Conservation (phyloP, 2,797 vertebrate genomes). For the Orientallactaga sibirica region DNA sequence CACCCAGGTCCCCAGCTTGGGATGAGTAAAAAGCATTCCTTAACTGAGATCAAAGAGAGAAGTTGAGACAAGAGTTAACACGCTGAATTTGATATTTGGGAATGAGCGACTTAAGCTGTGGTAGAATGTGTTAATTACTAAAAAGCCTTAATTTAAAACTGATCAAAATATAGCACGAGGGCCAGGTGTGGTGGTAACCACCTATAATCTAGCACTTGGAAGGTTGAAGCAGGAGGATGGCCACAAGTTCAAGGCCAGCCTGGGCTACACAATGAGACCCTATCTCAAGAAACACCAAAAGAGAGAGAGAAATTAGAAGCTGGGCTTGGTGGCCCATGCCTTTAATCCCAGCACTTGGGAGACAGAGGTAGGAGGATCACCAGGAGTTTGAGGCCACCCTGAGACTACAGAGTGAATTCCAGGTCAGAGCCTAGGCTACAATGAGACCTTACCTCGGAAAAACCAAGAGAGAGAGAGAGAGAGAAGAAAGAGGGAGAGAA, state of each 20-base stretch:
- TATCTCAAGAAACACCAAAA: background rate
- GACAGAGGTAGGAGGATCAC: too few species aligned
- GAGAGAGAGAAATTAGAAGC: too few species aligned
- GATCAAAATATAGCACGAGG: background rate
- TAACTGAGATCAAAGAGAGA: background rate
- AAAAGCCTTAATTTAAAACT: slow-evolving; percentile 28
- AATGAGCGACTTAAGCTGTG: background rate
- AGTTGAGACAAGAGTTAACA: too few species aligned
- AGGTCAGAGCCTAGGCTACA: too few species aligned
- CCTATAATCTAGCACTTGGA: background rate
- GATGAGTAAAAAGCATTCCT: background rate
- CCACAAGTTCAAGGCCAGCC: background rate
- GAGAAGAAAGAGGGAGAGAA: too few species aligned
- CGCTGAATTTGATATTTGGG: background rate
- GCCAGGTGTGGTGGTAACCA: background rate
- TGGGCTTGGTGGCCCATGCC: too few species aligned
- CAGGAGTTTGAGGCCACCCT: too few species aligned
- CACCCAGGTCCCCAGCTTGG: background rate
- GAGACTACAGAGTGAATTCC: too few species aligned
- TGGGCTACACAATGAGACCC: background rate
- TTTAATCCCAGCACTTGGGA: too few species aligned
- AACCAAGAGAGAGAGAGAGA: too few species aligned
- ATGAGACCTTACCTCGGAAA: too few species aligned
- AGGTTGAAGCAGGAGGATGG: background rate
- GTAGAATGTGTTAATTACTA: background rate